Percentiles rank a stretch among this genome's conserved stretches.
These are phyloP conservation scores for Fistularia tabacaria DNA, from an alignment of 2,797 vertebrate species.

Conservation along the genomic window DNA sequence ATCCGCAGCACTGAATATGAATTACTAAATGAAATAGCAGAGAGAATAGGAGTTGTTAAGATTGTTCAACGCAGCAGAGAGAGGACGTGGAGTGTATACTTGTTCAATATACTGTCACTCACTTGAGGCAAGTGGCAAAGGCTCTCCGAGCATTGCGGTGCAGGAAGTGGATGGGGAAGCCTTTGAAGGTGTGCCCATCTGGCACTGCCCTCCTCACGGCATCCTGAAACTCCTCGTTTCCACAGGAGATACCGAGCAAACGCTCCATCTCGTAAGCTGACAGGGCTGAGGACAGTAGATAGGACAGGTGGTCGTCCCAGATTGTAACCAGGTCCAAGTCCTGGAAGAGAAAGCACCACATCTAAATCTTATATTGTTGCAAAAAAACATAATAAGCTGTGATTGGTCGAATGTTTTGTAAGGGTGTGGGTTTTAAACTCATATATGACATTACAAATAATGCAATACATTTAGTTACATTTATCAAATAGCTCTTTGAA, in stretches of 20 bases:
- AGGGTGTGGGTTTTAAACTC: neutral
- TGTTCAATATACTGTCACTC: constrained; percentile 8
- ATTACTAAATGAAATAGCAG: neutral
- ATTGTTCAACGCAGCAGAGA: too few species aligned
- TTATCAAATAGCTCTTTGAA: too few species aligned
- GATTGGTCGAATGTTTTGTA: neutral
- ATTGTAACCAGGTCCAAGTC: constrained; percentile 86
- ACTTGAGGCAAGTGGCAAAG: constrained; percentile 92
- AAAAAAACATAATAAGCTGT: neutral
- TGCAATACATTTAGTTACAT: too few species aligned
- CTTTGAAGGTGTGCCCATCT: constrained; percentile 96
- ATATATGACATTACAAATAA: neutral
- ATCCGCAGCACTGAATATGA: neutral
- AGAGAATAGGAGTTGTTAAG: neutral
- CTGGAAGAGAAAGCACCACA: constrained; percentile 56
- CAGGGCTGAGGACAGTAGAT: constrained; percentile 90
- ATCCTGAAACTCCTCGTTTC: constrained; percentile 97
- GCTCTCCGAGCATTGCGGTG: constrained; percentile 89
- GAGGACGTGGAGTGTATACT: neutral
- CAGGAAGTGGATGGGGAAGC: constrained; percentile 94
- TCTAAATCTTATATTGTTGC: neutral
- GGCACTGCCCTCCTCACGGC: constrained; percentile 89
- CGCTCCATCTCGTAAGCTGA: constrained; percentile 93
- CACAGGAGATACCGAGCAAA: constrained; percentile 84
- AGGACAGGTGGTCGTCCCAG: constrained; percentile 96